Conservation (phyloP, 2,113 vertebrate genomes). For the Callaeas wilsoni region DNA sequence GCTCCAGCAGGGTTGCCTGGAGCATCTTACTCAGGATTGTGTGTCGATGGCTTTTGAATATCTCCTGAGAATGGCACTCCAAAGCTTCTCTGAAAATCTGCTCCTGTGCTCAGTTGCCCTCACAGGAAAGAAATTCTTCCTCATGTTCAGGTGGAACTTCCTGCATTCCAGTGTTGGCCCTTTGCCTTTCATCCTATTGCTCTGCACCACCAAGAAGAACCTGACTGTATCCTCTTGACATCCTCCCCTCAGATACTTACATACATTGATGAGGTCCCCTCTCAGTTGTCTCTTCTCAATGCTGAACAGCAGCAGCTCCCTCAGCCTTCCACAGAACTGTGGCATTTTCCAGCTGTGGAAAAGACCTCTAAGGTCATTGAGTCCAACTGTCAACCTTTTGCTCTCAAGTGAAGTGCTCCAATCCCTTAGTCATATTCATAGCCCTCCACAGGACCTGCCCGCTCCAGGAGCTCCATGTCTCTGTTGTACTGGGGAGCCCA, state of each 20-base stretch:
- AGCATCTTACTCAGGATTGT: not conserved
- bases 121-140: not conserved
- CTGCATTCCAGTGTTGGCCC: not conserved
- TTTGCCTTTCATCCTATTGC: not conserved
- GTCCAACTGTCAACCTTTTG: not conserved
- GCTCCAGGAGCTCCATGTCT: not conserved
- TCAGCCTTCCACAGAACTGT: not conserved
- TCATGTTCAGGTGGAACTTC: not conserved
- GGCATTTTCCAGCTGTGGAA: not conserved
- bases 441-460: too few relatives aligned
- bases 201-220: not conserved
- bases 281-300: fast-evolving
- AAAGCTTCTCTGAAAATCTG: not conserved
- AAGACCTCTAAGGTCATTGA: not conserved
- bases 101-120: not conserved
- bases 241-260: not conserved
- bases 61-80: not conserved
- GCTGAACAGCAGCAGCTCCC: not conserved
- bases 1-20: not conserved
- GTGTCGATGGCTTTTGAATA: not conserved
- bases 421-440: not conserved
- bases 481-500: not conserved
- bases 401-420: not conserved
- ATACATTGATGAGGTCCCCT: not conserved
- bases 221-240: not conserved